Percentiles rank a stretch among this genome's conserved stretches.
Evolutionary conservation across 2,113 vertebrate species (phyloP).

Genomic region (Pseudorectes ferrugineus): DNA sequence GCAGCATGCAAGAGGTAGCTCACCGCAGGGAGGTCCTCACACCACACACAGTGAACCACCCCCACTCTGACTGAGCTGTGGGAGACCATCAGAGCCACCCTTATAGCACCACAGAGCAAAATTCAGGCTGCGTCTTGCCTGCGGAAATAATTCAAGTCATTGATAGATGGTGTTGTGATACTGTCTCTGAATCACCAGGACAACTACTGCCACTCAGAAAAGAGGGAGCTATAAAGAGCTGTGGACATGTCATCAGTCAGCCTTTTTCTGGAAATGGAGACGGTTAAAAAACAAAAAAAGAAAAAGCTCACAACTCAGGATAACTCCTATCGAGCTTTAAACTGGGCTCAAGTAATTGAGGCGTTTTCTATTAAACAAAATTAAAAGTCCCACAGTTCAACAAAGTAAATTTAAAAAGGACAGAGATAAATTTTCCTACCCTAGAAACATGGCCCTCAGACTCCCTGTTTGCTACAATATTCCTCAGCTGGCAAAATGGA

Average conservation of each 20-base stretch:
- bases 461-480: background rate
- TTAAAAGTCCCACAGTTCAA: background rate
- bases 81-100: background rate
- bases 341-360: background rate
- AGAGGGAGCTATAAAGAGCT: background rate
- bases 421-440: background rate
- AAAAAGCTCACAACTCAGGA: background rate
- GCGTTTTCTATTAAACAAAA: background rate
- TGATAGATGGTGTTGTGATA: background rate
- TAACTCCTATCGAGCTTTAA: background rate
- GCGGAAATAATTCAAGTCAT: background rate
- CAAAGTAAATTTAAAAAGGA: background rate
- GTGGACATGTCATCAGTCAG: background rate
- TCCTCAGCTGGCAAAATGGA: background rate
- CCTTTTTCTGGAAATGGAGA: background rate
- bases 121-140: background rate
- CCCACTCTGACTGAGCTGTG: background rate
- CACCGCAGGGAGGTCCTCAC: background rate
- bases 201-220: background rate
- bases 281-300: background rate
- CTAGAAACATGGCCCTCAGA: background rate
- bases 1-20: background rate
- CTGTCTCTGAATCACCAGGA: background rate
- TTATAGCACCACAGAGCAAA: background rate
- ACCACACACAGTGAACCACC: background rate